Percentiles rank a stretch among this genome's conserved stretches.
Conservation (phyloP, 1,140 invertebrate species). For the Anastrepha obliqua region DNA sequence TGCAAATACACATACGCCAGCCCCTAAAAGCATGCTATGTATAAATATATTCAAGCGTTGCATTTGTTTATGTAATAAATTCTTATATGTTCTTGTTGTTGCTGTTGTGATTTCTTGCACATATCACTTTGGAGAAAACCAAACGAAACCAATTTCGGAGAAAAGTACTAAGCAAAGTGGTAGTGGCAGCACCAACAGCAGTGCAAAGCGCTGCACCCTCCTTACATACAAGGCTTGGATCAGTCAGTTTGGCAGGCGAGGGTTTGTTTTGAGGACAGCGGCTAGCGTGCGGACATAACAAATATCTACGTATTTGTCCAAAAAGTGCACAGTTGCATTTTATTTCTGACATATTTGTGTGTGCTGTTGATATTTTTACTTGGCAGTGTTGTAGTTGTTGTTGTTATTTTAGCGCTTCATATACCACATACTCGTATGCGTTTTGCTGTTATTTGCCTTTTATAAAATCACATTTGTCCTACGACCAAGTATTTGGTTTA, state of each 20-base stretch:
- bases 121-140: slow-evolving; percentile 21
- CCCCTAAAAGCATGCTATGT: too few relatives aligned
- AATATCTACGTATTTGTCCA: slow-evolving; percentile 40
- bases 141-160: background rate
- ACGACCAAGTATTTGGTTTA: slow-evolving; percentile 40
- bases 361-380: slow-evolving; percentile 19
- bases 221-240: background rate
- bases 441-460: slow-evolving; percentile 30
- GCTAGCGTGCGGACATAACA: slow-evolving; percentile 34
- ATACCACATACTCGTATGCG: background rate
- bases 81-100: slow-evolving; percentile 10
- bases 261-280: background rate
- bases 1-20: too few relatives aligned
- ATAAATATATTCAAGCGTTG: too few relatives aligned
- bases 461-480: slow-evolving; percentile 24
- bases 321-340: slow-evolving; percentile 53
- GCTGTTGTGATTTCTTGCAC: background rate
- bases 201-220: background rate
- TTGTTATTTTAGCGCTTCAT: background rate
- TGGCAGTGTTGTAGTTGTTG: background rate
- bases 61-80: background rate
- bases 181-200: background rate
- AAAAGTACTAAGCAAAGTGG: background rate
- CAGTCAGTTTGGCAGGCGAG: background rate
- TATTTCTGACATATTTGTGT: slow-evolving; percentile 52